These are phyloP conservation scores for Danaus chrysippus DNA, from an alignment of 2,888 invertebrate species.

Conservation along the genomic window DNA sequence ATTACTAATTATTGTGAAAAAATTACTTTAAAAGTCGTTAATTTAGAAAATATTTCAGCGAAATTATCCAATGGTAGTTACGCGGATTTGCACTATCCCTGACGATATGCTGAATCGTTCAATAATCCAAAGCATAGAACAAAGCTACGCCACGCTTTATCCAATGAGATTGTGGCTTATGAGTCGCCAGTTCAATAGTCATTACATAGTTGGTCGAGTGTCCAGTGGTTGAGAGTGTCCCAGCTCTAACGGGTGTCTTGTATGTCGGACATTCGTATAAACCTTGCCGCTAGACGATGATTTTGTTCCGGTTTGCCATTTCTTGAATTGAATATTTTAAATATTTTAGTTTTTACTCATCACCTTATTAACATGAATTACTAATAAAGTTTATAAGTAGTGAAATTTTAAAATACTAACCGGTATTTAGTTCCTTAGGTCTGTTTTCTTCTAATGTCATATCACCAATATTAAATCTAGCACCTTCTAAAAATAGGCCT, in stretches of 20 bases:
- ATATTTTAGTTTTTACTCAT: slow-evolving; percentile 1
- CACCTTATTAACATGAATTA: not conserved
- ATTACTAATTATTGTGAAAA: no score
- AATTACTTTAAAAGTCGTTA: no score
- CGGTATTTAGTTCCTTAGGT: slow-evolving; percentile 85
- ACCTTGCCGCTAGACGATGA: slow-evolving; percentile 67
- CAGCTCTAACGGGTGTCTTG: slow-evolving; percentile 87
- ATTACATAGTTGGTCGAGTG: slow-evolving; percentile 92
- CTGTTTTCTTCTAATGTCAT: slow-evolving; percentile 79
- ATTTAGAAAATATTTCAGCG: no score
- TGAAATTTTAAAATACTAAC: slow-evolving; percentile 48
- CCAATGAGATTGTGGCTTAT: slow-evolving; percentile 84
- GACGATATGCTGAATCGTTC: slow-evolving; percentile 8
- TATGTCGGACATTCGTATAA: slow-evolving; percentile 87
- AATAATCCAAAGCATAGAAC: slow-evolving; percentile 84
- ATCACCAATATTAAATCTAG: slow-evolving; percentile 83
- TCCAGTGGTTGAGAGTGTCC: slow-evolving; percentile 87
- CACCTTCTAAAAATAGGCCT: slow-evolving; percentile 87
- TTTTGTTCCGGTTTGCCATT: slow-evolving; percentile 84
- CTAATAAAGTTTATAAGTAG: not conserved
- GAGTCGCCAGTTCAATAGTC: slow-evolving; percentile 83
- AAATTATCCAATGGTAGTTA: no score
- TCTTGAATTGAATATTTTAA: slow-evolving; percentile 57
- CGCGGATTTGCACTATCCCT: no score
- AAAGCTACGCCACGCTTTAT: slow-evolving; percentile 87